Evolutionary conservation across 2,888 invertebrate genomes (phyloP).

Genomic region (Cremastinae sp.): DNA sequence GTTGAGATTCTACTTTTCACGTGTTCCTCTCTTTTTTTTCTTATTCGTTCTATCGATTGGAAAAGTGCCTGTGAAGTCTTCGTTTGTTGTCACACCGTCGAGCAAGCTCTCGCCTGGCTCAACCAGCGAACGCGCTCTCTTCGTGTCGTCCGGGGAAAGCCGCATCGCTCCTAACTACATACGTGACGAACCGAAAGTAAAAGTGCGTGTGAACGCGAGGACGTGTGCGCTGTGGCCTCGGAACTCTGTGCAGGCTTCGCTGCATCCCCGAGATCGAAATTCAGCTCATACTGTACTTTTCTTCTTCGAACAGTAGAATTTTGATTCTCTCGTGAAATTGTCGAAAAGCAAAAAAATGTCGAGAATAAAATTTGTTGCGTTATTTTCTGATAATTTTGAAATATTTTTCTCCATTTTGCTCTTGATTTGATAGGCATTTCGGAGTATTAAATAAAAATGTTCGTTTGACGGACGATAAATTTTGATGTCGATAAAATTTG

Average conservation of each 20-base stretch:
- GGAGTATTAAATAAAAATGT: too few species aligned
- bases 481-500: too few species aligned
- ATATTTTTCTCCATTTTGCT: too few species aligned
- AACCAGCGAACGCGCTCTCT: constrained; percentile 26
- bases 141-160: constrained; percentile 63
- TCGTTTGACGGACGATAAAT: too few species aligned
- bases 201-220: constrained; percentile 61
- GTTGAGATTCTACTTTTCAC: background rate
- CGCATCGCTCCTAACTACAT: constrained; percentile 56
- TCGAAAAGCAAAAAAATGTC: too few species aligned
- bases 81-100: constrained; percentile 14
- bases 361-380: too few species aligned
- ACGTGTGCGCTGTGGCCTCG: constrained; percentile 62
- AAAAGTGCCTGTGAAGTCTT: background rate
- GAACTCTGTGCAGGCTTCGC: constrained; percentile 14
- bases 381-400: too few species aligned
- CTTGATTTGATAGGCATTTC: too few species aligned
- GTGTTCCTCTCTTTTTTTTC: background rate
- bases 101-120: constrained; percentile 42
- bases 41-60: background rate
- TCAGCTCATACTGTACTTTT: constrained; percentile 17
- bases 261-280: constrained; percentile 31
- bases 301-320: constrained; percentile 6
- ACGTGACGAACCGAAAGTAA: constrained; percentile 63
- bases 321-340: constrained; percentile 17